Conservation (phyloP, 1,140 invertebrate genomes). For the Drosophila dunni region DNA sequence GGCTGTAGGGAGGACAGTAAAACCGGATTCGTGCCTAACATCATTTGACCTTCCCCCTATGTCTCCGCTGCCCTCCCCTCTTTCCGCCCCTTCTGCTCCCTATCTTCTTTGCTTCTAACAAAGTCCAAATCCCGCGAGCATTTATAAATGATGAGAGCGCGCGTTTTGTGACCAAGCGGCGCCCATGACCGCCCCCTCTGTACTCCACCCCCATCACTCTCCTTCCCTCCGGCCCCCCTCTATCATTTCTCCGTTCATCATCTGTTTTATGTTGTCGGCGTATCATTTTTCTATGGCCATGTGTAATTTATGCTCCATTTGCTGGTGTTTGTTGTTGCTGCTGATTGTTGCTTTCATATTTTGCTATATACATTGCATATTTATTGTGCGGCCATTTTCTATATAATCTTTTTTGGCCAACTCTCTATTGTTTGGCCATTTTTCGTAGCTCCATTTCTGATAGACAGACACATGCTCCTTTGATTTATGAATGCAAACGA, state of each 20-base stretch:
- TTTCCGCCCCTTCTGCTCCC: background rate
- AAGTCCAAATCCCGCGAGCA: slow-evolving; percentile 49
- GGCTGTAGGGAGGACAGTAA: background rate
- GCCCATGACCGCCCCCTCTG: background rate
- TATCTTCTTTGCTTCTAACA: slow-evolving; percentile 7
- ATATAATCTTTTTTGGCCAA: slow-evolving; percentile 70
- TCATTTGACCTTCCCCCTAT: slow-evolving; percentile 56
- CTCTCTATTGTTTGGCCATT: slow-evolving; percentile 65
- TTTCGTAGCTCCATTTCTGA: slow-evolving; percentile 39
- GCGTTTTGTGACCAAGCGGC: slow-evolving; percentile 22
- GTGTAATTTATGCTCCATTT: slow-evolving; percentile 82
- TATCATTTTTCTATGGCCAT: slow-evolving; percentile 81
- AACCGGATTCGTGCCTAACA: slow-evolving; percentile 70
- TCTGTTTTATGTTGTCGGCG: slow-evolving; percentile 78
- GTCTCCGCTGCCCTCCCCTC: background rate
- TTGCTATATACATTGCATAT: slow-evolving; percentile 62
- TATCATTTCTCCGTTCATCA: slow-evolving; percentile 36
- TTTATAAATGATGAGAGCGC: slow-evolving; percentile 80
- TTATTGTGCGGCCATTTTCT: slow-evolving; percentile 74
- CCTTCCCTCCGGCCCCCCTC: background rate
- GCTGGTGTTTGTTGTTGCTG: slow-evolving; percentile 42
- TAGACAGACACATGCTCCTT: slow-evolving; percentile 79
- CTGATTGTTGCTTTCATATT: slow-evolving; percentile 60
- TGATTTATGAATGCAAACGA: slow-evolving; percentile 82
- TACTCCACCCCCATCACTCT: background rate